Evolutionary conservation across 2,113 vertebrate genomes (phyloP).

Genomic region (Phasianus colchicus): DNA sequence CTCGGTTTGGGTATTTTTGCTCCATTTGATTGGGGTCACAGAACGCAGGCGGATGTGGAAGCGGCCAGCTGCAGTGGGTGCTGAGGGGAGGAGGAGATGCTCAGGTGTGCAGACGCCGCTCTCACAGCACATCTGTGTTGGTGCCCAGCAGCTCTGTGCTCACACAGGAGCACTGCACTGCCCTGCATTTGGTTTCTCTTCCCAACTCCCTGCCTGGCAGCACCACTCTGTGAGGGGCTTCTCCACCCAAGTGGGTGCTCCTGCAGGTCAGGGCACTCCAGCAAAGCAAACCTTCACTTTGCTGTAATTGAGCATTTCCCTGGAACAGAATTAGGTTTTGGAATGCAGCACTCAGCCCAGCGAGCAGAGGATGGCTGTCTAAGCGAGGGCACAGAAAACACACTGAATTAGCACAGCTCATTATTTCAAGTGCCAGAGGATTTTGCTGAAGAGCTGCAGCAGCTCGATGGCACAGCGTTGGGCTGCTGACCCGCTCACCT

Average conservation of each 20-base stretch:
- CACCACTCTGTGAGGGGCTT: fast-evolving
- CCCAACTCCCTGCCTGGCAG: too few species aligned
- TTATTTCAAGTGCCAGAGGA: neutral
- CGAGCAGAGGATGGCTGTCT: neutral
- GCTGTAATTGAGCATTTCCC: fast-evolving
- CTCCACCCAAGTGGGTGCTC: neutral
- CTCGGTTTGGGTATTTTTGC: neutral
- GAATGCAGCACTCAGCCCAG: fast-evolving
- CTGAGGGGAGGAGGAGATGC: neutral
- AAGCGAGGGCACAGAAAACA: fast-evolving
- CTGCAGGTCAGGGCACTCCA: neutral
- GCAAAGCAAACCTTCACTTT: neutral
- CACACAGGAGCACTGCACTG: neutral
- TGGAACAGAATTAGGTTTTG: fast-evolving
- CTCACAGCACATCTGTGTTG: fast-evolving
- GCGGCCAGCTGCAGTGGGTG: neutral
- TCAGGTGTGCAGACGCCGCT: fast-evolving
- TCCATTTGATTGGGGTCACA: neutral
- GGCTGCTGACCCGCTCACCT: too few species aligned
- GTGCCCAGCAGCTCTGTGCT: fast-evolving
- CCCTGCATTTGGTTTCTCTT: fast-evolving
- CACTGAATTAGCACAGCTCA: neutral
- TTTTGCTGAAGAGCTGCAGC: neutral
- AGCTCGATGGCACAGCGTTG: neutral
- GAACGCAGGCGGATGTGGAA: fast-evolving